These are phyloP conservation scores for Ctenopoma multispine DNA, from an alignment of 2,797 vertebrate genomes.

Conservation along the genomic window DNA sequence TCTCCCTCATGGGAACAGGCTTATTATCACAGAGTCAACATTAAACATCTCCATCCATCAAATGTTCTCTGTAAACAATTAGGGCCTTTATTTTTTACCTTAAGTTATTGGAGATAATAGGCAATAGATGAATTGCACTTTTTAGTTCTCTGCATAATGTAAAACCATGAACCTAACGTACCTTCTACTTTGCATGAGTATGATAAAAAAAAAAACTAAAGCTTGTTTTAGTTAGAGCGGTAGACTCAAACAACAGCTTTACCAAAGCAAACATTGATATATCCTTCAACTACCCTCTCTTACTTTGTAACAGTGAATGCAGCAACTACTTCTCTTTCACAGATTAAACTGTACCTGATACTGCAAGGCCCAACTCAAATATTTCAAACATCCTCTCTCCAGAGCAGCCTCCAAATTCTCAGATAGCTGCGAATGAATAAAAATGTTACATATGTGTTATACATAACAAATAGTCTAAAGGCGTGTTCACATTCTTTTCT, in stretches of 20 bases:
- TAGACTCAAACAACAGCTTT: too few species aligned
- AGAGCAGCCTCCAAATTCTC: background rate
- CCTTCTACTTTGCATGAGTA: background rate
- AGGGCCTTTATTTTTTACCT: slow-evolving; percentile 7
- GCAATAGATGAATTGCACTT: background rate
- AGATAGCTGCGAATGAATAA: background rate
- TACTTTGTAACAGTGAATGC: background rate
- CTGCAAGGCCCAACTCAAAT: background rate
- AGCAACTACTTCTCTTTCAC: background rate
- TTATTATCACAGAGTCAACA: slow-evolving; percentile 53
- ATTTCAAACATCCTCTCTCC: background rate
- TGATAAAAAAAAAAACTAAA: background rate
- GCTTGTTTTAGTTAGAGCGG: background rate
- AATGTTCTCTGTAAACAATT: slow-evolving; percentile 4
- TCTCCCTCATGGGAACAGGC: slow-evolving; percentile 22
- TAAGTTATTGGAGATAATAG: slow-evolving; percentile 3
- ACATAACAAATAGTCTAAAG: background rate
- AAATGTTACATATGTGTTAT: too few species aligned
- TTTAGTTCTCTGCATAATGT: slow-evolving; percentile 9
- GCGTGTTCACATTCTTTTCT: background rate
- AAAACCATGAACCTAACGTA: slow-evolving; percentile 3
- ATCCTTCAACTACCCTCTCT: background rate
- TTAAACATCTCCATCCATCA: slow-evolving; percentile 7
- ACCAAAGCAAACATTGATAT: background rate
- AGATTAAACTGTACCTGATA: slow-evolving; percentile 9